These are phyloP conservation scores for Lordiphosa andalusiaca DNA, from an alignment of 2,888 invertebrate species.

Conservation along the genomic window DNA sequence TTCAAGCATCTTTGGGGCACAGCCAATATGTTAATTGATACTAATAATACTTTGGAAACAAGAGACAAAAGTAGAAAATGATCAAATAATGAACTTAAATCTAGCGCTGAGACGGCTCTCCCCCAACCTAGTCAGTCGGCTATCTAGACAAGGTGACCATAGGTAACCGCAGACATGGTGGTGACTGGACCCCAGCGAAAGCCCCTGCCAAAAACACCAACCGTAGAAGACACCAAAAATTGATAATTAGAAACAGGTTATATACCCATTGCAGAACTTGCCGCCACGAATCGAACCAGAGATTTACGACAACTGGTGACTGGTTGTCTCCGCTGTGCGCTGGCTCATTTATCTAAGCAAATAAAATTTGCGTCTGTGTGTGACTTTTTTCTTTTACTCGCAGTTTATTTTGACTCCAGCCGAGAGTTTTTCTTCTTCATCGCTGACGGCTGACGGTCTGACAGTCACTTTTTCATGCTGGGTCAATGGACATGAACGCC, in stretches of 20 bases:
- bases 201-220: constrained; percentile 39
- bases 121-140: constrained; percentile 14
- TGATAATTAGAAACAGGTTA: constrained; percentile 69
- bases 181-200: constrained; percentile 42
- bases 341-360: constrained; percentile 61
- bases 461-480: constrained; percentile 51
- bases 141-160: constrained; percentile 27
- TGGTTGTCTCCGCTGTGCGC: constrained; percentile 62
- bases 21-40: constrained; percentile 69
- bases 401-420: constrained; percentile 2
- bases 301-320: constrained; percentile 66
- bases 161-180: constrained; percentile 22
- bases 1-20: constrained; percentile 46
- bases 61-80: too few relatives aligned
- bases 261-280: constrained; percentile 57
- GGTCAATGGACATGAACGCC: constrained; percentile 68
- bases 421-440: constrained; percentile 16
- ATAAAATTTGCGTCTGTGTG: constrained; percentile 32
- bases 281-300: constrained; percentile 35
- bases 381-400: constrained; percentile 16
- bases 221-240: constrained; percentile 38
- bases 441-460: constrained; percentile 34
- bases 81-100: neutral
- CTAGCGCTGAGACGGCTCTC: constrained; percentile 3
- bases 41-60: constrained; percentile 40